Percentiles rank a stretch among this genome's conserved stretches.
Conservation (phyloP, 1,140 invertebrate species). For the Microplitis demolitor region DNA sequence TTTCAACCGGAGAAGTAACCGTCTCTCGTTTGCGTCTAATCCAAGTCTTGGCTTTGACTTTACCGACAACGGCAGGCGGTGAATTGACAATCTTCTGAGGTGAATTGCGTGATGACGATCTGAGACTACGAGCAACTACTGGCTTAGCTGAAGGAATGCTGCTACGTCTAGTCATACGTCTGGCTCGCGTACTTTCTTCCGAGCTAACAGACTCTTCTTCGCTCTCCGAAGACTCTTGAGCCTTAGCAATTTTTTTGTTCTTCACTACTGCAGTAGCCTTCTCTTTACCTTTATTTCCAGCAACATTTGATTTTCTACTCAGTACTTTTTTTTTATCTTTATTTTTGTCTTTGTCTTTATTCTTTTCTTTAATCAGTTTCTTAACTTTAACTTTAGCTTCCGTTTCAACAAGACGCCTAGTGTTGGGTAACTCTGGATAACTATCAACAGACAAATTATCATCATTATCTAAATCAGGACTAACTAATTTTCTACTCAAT, state of each 20-base stretch:
- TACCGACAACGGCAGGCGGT: not conserved
- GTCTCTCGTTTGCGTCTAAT: slow-evolving; percentile 37
- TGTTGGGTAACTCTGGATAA: slow-evolving; percentile 71
- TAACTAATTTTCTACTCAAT: slow-evolving; percentile 70
- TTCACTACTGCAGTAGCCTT: slow-evolving; percentile 35
- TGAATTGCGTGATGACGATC: slow-evolving; percentile 42
- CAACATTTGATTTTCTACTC: slow-evolving; percentile 21
- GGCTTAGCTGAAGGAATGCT: slow-evolving; percentile 35
- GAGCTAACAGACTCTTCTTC: slow-evolving; percentile 52
- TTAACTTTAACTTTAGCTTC: slow-evolving; percentile 64
- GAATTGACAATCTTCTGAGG: slow-evolving; percentile 20
- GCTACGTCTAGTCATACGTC: slow-evolving; percentile 44
- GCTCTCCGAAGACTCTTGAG: slow-evolving; percentile 52
- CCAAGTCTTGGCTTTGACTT: slow-evolving; percentile 15
- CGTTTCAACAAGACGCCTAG: slow-evolving; percentile 67
- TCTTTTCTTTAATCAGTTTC: slow-evolving; percentile 28
- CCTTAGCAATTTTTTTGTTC: slow-evolving; percentile 45
- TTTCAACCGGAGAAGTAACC: slow-evolving; percentile 10
- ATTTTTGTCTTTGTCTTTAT: slow-evolving; percentile 32
- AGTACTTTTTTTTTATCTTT: slow-evolving; percentile 13
- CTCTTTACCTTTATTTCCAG: slow-evolving; percentile 27
- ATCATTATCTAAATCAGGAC: slow-evolving; percentile 66
- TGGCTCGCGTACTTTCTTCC: slow-evolving; percentile 34
- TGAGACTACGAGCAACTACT: slow-evolving; percentile 35
- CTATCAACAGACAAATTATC: slow-evolving; percentile 69